phyloP scores from a whole-genome alignment of 30 jellyfish, hydroid and myxozoan genomes.

The Hydra vulgaris region DNA sequence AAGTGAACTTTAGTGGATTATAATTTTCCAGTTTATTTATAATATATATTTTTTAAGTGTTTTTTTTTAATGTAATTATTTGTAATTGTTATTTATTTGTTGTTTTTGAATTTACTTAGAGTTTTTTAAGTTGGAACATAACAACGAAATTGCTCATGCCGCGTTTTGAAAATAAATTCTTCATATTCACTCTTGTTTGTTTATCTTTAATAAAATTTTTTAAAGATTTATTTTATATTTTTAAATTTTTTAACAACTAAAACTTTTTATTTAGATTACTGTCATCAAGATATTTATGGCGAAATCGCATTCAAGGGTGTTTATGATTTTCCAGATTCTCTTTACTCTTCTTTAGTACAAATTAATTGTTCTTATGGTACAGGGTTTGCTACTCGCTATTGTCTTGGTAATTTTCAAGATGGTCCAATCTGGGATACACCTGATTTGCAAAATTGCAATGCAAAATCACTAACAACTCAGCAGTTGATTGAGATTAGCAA shows the following conservation, averaged over 20 bases:
- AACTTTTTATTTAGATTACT: background rate
- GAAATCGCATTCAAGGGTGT: background rate
- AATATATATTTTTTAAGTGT: no score
- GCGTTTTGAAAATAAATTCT: no score
- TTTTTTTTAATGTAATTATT: no score
- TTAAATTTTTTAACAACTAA: no score
- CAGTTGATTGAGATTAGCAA: background rate
- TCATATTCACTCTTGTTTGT: background rate
- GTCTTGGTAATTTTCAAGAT: background rate
- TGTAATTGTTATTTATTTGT: no score
- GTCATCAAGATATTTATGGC: background rate
- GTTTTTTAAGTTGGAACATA: no score
- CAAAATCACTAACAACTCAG: background rate
- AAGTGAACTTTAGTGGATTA: no score
- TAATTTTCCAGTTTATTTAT: no score
- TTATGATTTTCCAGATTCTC: background rate
- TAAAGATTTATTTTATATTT: no score
- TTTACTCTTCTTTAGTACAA: background rate
- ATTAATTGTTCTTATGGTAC: background rate
- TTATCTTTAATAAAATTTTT: no score
- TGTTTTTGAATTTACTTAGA: no score
- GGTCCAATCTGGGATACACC: background rate
- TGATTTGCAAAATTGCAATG: background rate
- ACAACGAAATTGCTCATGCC: no score
- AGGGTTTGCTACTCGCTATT: background rate